phyloP scores from a whole-genome alignment of 2,888 invertebrate genomes.

The Noctuana brunneofusca region DNA sequence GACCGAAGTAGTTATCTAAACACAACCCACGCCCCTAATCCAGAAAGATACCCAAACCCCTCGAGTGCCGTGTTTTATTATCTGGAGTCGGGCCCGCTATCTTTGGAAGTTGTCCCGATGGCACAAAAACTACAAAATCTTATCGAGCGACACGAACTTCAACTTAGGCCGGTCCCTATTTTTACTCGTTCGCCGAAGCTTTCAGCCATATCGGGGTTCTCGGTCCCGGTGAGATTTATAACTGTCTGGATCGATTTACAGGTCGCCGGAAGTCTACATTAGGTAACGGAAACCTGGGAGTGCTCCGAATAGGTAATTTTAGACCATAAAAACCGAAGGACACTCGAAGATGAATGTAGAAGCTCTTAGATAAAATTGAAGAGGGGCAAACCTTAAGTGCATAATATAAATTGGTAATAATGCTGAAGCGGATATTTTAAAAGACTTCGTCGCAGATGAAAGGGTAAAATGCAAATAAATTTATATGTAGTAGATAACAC shows the following conservation, averaged over 20 bases:
- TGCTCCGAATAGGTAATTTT: constrained; percentile 62
- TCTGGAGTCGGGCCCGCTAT: constrained; percentile 62
- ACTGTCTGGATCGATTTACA: constrained; percentile 69
- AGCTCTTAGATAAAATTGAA: constrained; percentile 58
- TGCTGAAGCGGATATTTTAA: constrained; percentile 46
- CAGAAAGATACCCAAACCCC: constrained; percentile 59
- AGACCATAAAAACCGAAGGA: constrained; percentile 59
- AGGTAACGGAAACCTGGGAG: constrained; percentile 70
- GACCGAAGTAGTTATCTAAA: constrained; percentile 64
- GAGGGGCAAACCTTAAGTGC: constrained; percentile 41
- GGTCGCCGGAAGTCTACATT: constrained; percentile 73
- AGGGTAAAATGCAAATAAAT: constrained; percentile 43
- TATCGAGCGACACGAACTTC: constrained; percentile 79
- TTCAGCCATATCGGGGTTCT: constrained; percentile 74
- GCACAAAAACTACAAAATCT: constrained; percentile 77
- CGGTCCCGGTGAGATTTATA: constrained; percentile 70
- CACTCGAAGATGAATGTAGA: constrained; percentile 51
- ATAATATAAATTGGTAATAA: constrained; percentile 27
- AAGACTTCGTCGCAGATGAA: constrained; percentile 42
- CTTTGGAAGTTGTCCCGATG: constrained; percentile 64
- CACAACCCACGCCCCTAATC: constrained; percentile 62
- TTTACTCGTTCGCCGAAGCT: constrained; percentile 71
- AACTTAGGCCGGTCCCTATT: constrained; percentile 75
- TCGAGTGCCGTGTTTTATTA: constrained; percentile 71
- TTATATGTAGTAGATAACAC: constrained; percentile 47